These are phyloP conservation scores for Cranoglanis bouderius DNA, from an alignment of 2,113 vertebrate species.

Conservation along the genomic window DNA sequence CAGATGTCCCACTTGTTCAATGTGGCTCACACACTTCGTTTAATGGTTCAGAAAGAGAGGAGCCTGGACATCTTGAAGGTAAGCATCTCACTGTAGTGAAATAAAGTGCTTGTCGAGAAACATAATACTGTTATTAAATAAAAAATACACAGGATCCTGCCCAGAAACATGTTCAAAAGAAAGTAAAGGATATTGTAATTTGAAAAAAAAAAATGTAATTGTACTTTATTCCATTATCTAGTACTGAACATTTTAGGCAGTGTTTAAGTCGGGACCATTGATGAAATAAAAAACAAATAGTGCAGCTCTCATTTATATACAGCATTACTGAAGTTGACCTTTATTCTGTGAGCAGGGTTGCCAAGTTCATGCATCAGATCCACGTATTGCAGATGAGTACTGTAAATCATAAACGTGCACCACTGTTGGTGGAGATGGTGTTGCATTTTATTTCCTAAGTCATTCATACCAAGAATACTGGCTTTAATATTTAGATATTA, in stretches of 20 bases:
- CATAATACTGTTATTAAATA: background rate
- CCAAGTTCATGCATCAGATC: background rate
- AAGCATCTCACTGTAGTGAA: slow-evolving; percentile 19
- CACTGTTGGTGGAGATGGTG: background rate
- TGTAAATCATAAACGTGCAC: background rate
- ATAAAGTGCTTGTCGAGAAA: background rate
- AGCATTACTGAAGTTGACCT: background rate
- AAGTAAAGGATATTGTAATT: too few species aligned
- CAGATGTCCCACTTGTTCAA: slow-evolving; percentile 96
- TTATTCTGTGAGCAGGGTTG: background rate
- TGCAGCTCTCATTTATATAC: background rate
- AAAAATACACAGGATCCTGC: too few species aligned
- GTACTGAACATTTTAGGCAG: too few species aligned
- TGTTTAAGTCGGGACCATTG: too few species aligned
- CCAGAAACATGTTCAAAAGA: too few species aligned
- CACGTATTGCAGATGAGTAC: background rate
- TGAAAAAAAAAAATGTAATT: too few species aligned
- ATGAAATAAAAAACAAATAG: background rate
- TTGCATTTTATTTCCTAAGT: background rate
- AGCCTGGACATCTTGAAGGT: slow-evolving; percentile 95
- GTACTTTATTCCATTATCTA: too few species aligned
- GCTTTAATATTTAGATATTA: background rate
- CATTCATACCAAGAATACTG: background rate
- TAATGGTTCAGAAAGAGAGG: slow-evolving; percentile 95
- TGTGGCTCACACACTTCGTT: slow-evolving; percentile 84